These are phyloP conservation scores for Lasioglossum baleicum DNA, from an alignment of 1,140 invertebrate genomes.

Conservation along the genomic window DNA sequence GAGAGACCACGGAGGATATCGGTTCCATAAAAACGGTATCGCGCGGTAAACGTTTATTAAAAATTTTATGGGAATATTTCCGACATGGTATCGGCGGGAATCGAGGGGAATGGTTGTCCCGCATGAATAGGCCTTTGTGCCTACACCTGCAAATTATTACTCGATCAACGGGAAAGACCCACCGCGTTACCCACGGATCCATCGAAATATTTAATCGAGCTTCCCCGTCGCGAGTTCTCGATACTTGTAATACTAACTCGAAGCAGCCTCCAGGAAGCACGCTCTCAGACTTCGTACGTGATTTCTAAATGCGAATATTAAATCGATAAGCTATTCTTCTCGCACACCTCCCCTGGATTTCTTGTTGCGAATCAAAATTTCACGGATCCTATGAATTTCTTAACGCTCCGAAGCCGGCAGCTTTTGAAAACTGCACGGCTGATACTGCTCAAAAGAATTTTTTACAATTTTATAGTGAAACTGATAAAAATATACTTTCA, in stretches of 20 bases:
- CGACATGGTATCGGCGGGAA: background rate
- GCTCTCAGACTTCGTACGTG: background rate
- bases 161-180: background rate
- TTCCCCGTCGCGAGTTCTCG: background rate
- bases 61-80: slow-evolving; percentile 29
- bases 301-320: slow-evolving; percentile 26
- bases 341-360: too few species aligned
- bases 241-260: background rate
- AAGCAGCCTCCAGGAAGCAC: background rate
- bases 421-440: too few species aligned
- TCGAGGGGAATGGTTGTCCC: too few species aligned
- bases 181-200: background rate
- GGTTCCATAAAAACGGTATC: background rate
- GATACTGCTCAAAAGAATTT: too few species aligned
- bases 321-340: background rate
- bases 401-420: too few species aligned
- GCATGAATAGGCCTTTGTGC: background rate
- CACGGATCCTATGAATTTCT: too few species aligned
- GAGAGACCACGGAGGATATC: background rate
- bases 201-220: slow-evolving; percentile 18
- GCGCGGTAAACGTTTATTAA: slow-evolving; percentile 19
- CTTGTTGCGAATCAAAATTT: too few species aligned
- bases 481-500: too few species aligned
- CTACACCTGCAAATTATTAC: background rate
- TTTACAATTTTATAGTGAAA: too few species aligned